Percentiles rank a stretch among this genome's conserved stretches.
phyloP scores from a whole-genome alignment of 2,888 invertebrate species.

The Melieria crassipennis region DNA sequence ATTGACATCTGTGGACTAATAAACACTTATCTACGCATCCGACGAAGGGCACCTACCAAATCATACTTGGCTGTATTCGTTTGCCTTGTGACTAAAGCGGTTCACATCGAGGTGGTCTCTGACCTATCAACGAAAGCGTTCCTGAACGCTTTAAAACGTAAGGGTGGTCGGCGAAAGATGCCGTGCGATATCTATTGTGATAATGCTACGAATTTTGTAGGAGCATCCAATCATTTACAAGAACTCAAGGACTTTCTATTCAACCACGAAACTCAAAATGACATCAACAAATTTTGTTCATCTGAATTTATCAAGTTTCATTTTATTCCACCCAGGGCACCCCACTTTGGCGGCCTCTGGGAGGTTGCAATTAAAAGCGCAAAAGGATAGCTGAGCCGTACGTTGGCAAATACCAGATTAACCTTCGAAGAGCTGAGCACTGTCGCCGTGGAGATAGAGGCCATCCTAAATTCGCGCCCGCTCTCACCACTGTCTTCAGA shows the following conservation, averaged over 20 bases:
- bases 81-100: neutral
- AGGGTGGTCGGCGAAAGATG: constrained; percentile 9
- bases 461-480: constrained; percentile 33
- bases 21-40: neutral
- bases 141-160: constrained; percentile 8
- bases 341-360: constrained; percentile 36
- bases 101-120: neutral
- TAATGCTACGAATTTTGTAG: constrained; percentile 25
- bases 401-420: constrained; percentile 18
- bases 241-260: constrained; percentile 15
- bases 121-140: constrained; percentile 5
- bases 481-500: constrained; percentile 29
- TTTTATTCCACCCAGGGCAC: constrained; percentile 35
- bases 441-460: constrained; percentile 33
- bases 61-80: no score
- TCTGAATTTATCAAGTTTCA: constrained; percentile 21
- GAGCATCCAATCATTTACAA: constrained; percentile 13
- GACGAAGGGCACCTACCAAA: neutral
- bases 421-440: constrained; percentile 37
- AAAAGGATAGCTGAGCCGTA: constrained; percentile 22
- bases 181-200: constrained; percentile 10
- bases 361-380: constrained; percentile 27
- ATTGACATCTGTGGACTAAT: no score
- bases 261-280: neutral
- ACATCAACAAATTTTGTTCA: constrained; percentile 16